Evolutionary conservation across 2,888 invertebrate species (phyloP), one percentile per base, ranked within the genome.

Genomic region (Amphimallon solstitiale): DNA sequence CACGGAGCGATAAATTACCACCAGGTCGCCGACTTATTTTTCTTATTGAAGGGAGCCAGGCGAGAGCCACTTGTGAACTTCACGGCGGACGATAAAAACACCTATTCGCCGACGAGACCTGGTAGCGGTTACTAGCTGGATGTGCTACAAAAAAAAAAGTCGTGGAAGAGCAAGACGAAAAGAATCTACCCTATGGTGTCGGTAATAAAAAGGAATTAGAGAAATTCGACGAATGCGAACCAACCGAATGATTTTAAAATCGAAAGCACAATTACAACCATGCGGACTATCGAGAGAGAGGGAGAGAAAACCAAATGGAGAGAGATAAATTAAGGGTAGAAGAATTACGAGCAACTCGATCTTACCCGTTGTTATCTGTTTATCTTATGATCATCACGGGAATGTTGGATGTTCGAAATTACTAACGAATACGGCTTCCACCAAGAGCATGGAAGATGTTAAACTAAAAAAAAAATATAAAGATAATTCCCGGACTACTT

Each of bases 231-330:
- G 72, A 71, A 73, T 74, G 74, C 37, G 38, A 38, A 38, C 38
- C 4, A 40, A 40, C 40, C 5, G 40, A 23, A 48, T 12, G 48
- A 23, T 77, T n/a, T 76, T 74, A 76, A 76, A 78, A 77, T 77
- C 77, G 76, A 76, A 76, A 75, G 72, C 68, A 73, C 75, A 77
- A 77, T 77, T 77, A 76, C 75, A 70, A n/a, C n/a, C n/a, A n/a
- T n/a, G n/a, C n/a, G n/a, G n/a, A n/a, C n/a, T n/a, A n/a, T 70
- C 37, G 73, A 69, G 66, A 73, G 70, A 69, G 71, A 66, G 48
- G 68, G 60, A 71, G 73, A 74, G 73, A 72, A n/a, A n/a, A n/a
- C n/a, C n/a, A n/a, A n/a, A n/a, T n/a, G n/a, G n/a, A n/a, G n/a
- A n/a, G n/a, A n/a, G n/a, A n/a, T n/a, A n/a, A n/a, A n/a, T n/a